These are phyloP conservation scores for Nycteola revayana DNA, from an alignment of 2,888 invertebrate species.

Conservation along the genomic window DNA sequence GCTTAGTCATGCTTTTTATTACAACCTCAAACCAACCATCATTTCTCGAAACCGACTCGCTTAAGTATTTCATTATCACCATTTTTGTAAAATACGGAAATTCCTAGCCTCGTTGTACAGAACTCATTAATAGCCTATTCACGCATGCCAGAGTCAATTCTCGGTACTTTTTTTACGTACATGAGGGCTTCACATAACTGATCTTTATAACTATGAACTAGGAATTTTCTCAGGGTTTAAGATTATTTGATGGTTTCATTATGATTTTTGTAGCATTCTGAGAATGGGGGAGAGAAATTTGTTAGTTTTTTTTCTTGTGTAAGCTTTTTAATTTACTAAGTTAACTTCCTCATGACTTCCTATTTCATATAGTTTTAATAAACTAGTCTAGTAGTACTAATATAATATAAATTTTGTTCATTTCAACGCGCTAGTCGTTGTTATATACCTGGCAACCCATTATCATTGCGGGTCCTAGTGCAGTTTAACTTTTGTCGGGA, in stretches of 20 bases:
- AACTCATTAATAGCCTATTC: slow-evolving; percentile 46
- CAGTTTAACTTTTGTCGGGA: too few relatives aligned
- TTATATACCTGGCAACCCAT: too few relatives aligned
- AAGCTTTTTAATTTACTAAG: neutral
- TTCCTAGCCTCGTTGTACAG: slow-evolving; percentile 44
- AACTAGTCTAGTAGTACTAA: too few relatives aligned
- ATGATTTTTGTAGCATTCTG: slow-evolving; percentile 14
- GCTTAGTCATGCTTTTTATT: too few relatives aligned
- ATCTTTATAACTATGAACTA: slow-evolving; percentile 17
- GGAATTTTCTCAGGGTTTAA: slow-evolving; percentile 28
- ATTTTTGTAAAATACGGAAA: slow-evolving; percentile 32
- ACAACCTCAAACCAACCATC: too few relatives aligned
- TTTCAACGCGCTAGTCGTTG: too few relatives aligned
- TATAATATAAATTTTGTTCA: too few relatives aligned
- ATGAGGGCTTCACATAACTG: slow-evolving; percentile 26
- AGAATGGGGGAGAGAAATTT: slow-evolving; percentile 9
- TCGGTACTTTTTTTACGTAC: slow-evolving; percentile 24
- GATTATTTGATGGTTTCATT: slow-evolving; percentile 13
- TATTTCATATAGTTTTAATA: too few relatives aligned
- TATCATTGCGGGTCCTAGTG: too few relatives aligned
- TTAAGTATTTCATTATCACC: slow-evolving; percentile 34
- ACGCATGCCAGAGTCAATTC: slow-evolving; percentile 37
- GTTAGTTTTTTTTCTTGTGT: slow-evolving; percentile 5
- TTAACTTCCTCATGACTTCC: too few relatives aligned
- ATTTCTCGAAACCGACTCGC: slow-evolving; percentile 1